Percentiles rank a stretch among this genome's conserved stretches.
Conservation (phyloP, 1,140 invertebrate genomes). For the Drosophila micromelanica region DNA sequence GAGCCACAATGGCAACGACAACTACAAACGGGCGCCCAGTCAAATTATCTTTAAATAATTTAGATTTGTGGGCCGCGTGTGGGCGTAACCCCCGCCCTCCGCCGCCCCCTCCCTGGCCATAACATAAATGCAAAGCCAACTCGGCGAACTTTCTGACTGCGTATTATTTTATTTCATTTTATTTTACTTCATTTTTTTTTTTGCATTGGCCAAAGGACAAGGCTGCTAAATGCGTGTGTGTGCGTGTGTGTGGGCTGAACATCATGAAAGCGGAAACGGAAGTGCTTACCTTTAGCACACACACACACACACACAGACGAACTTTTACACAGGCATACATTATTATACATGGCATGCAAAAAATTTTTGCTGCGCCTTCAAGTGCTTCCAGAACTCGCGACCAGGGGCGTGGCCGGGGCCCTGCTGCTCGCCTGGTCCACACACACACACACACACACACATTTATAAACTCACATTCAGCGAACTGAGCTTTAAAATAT, state of each 20-base stretch:
- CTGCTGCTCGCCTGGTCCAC: constrained; percentile 12
- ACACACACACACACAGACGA: constrained; percentile 44
- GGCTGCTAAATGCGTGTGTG: constrained; percentile 6
- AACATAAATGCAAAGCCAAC: constrained; percentile 27
- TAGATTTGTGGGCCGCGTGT: constrained; percentile 44
- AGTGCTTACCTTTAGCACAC: constrained; percentile 68
- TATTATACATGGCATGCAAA: constrained; percentile 53
- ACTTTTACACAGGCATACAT: constrained; percentile 25
- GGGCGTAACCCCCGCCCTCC: too few relatives aligned
- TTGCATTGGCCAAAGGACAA: constrained; percentile 35
- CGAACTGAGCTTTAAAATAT: constrained; percentile 70
- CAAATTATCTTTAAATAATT: constrained; percentile 82
- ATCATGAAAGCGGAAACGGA: constrained; percentile 77
- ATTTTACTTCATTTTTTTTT: constrained; percentile 52
- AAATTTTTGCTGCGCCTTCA: constrained; percentile 54
- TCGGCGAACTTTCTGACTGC: constrained; percentile 34
- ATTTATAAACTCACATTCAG: constrained; percentile 17
- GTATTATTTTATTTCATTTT: constrained; percentile 32
- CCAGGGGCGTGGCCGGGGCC: constrained; percentile 17
- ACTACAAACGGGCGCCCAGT: constrained; percentile 61
- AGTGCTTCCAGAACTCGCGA: constrained; percentile 41
- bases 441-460: constrained; percentile 6
- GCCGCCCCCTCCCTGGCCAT: not conserved
- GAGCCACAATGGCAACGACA: constrained; percentile 53
- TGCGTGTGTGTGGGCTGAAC: constrained; percentile 36